These are phyloP conservation scores for Collichthys lucidus DNA, from an alignment of 2,113 vertebrate genomes.

Conservation along the genomic window DNA sequence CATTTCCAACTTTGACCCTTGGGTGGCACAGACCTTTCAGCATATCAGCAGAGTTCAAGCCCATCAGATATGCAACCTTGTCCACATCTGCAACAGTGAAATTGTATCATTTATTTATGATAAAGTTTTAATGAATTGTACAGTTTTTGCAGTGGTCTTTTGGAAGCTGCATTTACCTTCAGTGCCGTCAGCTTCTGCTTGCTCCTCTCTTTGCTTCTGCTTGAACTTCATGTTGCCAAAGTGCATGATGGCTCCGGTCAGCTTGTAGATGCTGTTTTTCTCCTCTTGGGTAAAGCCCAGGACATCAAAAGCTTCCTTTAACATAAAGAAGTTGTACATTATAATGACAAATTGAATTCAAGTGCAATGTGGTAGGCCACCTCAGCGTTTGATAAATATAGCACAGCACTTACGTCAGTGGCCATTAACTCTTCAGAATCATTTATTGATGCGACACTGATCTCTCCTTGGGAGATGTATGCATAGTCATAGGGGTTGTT, in stretches of 20 bases:
- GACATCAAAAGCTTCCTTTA: neutral
- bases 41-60: constrained; percentile 64
- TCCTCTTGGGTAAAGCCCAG: too few relatives aligned
- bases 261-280: constrained; percentile 10
- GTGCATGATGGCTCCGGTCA: constrained; percentile 92
- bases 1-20: constrained; percentile 66
- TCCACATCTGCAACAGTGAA: constrained; percentile 45
- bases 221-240: constrained; percentile 92
- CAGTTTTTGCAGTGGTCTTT: neutral
- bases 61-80: constrained; percentile 70
- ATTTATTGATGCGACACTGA: too few relatives aligned
- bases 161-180: constrained; percentile 79
- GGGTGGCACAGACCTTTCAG: constrained; percentile 65
- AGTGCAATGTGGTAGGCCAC: neutral
- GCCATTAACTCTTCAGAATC: too few relatives aligned
- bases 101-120: neutral
- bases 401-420: neutral
- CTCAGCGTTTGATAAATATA: neutral
- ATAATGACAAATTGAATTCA: neutral
- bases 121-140: neutral
- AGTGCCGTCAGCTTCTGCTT: constrained; percentile 89
- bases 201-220: constrained; percentile 90
- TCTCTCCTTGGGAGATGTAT: too few relatives aligned
- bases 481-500: too few relatives aligned
- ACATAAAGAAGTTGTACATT: neutral